Base-by-base conservation (phyloP, 2,113 vertebrate genomes). In the Mellivora capensis region DNA sequence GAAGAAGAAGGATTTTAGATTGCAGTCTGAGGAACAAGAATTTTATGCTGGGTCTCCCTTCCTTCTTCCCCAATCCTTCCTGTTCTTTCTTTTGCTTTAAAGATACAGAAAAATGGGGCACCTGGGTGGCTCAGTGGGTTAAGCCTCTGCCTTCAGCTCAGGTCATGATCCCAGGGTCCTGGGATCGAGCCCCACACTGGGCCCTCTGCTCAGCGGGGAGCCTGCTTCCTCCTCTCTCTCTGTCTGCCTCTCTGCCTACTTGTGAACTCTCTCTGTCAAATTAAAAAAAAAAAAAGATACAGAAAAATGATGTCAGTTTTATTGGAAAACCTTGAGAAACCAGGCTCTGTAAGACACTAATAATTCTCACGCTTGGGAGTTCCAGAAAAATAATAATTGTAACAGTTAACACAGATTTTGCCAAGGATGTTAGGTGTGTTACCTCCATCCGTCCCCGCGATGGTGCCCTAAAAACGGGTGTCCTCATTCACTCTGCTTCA, bases 71-170 rank as follows among this genome's bases (percentile, higher is more conserved):
- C 67, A 52, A 47, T n/a, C 47, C 12, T 74, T 34, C 31, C 57
- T 90, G 17, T 67, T n/a, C 37, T 77, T 92, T 49, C 25, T 52
- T 84, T 87, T 59, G 15, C 61, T 89, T 87, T 49, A 71, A 92
- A 52, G 61, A 71, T 64, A 54, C 29, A 44, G 69, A 71, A 74
- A 42, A 29, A 47, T 37, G 39, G 49, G 49, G 14, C 49, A 1
- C 49, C 14, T 52, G 49, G 49, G 49, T 52, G 49, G 4, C 49
- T 52, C 49, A 52, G 49, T 52, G 49, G 4, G 49, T 52, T 52
- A 4, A 52, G 49, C 49, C 49, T 52, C 49, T 52, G 49, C 49
- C 49, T 52, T 52, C 49, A 52, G 49, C 49, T 52, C 49, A 52
- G 49, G 4, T 52, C 49, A 52, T 52, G 49, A 52, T 52, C 49